Evolutionary conservation across 2,888 invertebrate species (phyloP), one percentile per base, ranked within the genome.

Genomic region (Aporophyla lueneburgensis): DNA sequence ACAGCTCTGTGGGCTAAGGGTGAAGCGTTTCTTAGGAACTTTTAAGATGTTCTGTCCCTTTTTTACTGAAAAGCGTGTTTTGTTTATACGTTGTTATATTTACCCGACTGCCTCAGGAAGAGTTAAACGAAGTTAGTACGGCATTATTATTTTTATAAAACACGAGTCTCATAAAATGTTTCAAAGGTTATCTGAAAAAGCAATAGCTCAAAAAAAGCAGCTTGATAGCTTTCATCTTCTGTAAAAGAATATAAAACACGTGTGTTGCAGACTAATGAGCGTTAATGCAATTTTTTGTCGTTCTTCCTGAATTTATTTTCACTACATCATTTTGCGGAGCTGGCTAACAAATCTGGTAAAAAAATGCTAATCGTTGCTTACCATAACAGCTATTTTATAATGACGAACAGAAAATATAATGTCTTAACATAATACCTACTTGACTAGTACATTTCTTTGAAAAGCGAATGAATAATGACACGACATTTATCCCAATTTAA

Each of bases 171-270:
- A 14, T 56, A 74, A 58, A 81, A 74, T 46, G 21, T 56, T 83
- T 69, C 21, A 82, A 80, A 54, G 54, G 43, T 16, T 56, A 21
- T 54, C 4, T 27, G n/a, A 21, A 65, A 76, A 33, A 68, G 16
- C 10, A 21, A 21, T 21, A 19, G 24, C 21, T n/a, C n/a, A 33
- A n/a, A 56, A 10, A 54, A 58, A 65, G 65, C 81, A 79, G 59
- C 78, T 77, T 83, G 78, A 69, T 65, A 69, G 4, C 59, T 80
- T 59, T 51, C 1, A 65, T 78, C 82, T 82, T 76, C 51, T 24
- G 59, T n/a, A 53, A 53, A 66, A 61, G 56, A n/a, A 40, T 63
- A n/a, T 58, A 66, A 76, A 81, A 61, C 58, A 56, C 63, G 68
- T 69, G 59, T 73, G 68, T 33, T 56, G 54, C 14, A 21, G 16